phyloP scores from a whole-genome alignment of 1,140 invertebrate species.

The Saxidomus purpurata region DNA sequence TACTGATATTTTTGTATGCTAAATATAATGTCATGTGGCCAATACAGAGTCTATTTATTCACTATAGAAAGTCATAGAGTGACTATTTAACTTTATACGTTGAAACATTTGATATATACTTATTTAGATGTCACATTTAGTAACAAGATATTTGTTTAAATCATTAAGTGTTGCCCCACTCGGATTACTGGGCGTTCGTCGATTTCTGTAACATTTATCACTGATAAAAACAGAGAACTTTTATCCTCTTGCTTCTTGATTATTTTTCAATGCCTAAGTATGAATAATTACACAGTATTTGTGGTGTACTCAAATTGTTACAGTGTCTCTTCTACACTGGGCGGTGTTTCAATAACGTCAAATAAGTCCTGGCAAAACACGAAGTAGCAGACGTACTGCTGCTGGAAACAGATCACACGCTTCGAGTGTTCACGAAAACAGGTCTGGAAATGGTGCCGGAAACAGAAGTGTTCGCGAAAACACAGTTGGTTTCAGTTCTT shows the following conservation, averaged over 20 bases:
- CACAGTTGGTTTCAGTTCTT: no score
- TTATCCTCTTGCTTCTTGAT: not conserved
- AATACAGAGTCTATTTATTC: conserved; percentile 32
- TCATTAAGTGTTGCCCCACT: conserved; percentile 2
- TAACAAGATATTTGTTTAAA: conserved; percentile 53
- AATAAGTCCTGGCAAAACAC: no score
- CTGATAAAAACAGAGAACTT: not conserved
- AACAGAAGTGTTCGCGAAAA: no score
- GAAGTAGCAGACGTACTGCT: no score
- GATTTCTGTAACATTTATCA: conserved; percentile 25
- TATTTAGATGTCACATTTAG: conserved; percentile 30
- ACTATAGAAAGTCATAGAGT: not conserved
- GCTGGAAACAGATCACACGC: no score
- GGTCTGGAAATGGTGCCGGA: no score
- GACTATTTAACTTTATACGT: conserved; percentile 36
- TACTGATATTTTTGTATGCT: conserved; percentile 14
- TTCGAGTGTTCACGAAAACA: not conserved
- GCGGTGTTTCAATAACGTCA: no score
- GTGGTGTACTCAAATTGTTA: no score
- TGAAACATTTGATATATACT: conserved; percentile 41
- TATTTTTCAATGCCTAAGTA: not conserved
- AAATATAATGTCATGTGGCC: conserved; percentile 52
- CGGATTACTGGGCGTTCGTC: conserved; percentile 1
- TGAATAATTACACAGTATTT: not conserved
- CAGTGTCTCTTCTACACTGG: no score